phyloP scores from a whole-genome alignment of 2,113 vertebrate genomes.

The Noturus placidus region DNA sequence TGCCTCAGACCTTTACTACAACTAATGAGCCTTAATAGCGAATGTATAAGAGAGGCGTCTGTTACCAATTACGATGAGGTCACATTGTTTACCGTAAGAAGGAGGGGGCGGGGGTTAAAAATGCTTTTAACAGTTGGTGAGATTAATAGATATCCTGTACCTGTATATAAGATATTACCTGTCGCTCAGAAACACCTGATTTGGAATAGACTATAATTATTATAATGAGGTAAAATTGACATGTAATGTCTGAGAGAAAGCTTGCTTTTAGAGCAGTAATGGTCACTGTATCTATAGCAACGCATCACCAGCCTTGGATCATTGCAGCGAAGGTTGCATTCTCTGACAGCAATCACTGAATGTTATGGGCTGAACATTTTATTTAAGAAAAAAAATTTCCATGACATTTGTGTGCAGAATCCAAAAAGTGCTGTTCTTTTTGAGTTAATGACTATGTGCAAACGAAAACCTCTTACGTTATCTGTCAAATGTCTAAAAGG shows the following conservation, averaged over 20 bases:
- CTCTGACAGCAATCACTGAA: slow-evolving; percentile 32
- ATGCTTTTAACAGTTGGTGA: slow-evolving; percentile 22
- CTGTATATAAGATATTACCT: slow-evolving; percentile 11
- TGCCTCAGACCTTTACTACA: slow-evolving; percentile 18
- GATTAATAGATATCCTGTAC: slow-evolving; percentile 24
- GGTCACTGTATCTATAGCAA: slow-evolving; percentile 57
- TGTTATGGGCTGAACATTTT: slow-evolving; percentile 2
- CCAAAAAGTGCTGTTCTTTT: background rate
- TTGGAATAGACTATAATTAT: slow-evolving; percentile 40
- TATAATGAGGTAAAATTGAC: slow-evolving; percentile 45
- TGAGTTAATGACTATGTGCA: background rate
- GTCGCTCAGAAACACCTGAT: slow-evolving; percentile 21
- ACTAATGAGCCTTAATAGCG: slow-evolving; percentile 30
- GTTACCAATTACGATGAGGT: slow-evolving; percentile 41
- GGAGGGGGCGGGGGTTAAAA: background rate
- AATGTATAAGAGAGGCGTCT: slow-evolving; percentile 6
- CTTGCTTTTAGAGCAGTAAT: slow-evolving; percentile 45
- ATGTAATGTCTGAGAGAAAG: slow-evolving; percentile 38
- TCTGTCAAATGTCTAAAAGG: background rate
- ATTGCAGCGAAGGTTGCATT: slow-evolving; percentile 21
- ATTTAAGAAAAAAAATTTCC: no score
- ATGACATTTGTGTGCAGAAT: slow-evolving; percentile 2
- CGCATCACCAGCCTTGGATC: slow-evolving; percentile 37
- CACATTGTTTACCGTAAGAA: slow-evolving; percentile 35
- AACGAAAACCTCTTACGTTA: background rate